Evolutionary conservation across 2,797 vertebrate species (phyloP), one percentile per base, ranked within the genome.

Genomic region (Acrossocheilus wenchowensis): DNA sequence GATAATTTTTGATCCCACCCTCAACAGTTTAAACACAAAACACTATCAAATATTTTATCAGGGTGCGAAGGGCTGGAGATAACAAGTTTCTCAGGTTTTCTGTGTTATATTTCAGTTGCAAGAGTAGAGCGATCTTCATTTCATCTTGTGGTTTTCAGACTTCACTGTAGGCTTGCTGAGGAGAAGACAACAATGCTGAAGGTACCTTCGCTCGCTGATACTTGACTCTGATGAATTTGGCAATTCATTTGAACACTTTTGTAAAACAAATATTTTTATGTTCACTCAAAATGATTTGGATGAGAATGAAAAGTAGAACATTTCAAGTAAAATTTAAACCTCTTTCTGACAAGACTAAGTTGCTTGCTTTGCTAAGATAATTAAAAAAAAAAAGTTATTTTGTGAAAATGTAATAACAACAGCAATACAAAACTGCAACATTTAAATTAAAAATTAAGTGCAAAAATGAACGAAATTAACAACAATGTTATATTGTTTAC

Each of bases 41-140:
- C n/a, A 23, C 9, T 4, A 75, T 64, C 11, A 45, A 50, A 50
- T 66, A 66, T 48, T 30, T 64, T 19, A 17, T 48, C n/a, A 64
- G 43, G 72, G 54, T 23, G 54, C 0, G 19, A 64, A 36, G 19
- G 26, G 8, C 21, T n/a, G 60, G 23, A 6, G 10, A 62, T 23
- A 12, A 77, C 73, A 50, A 66, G 82, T 84, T 41, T 23, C 9
- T 39, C 73, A 7, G 60, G 82, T 84, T 84, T 39, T 52, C 30
- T 52, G 3, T 74, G 11, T n/a, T 77, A 36, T 48, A 66, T 50
- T 5, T 36, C 7, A 62, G 41, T 19, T 10, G 14, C 0, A 23
- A 60, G 12, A 52, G 5, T 8, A 19, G 30, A 1, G 8, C n/a
- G 57, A 66, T 39, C 4, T 15, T 77, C 21, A 75, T 50, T 83